Evolutionary conservation across 2,113 vertebrate species (phyloP).

Genomic region (Cyanoderma ruficeps): DNA sequence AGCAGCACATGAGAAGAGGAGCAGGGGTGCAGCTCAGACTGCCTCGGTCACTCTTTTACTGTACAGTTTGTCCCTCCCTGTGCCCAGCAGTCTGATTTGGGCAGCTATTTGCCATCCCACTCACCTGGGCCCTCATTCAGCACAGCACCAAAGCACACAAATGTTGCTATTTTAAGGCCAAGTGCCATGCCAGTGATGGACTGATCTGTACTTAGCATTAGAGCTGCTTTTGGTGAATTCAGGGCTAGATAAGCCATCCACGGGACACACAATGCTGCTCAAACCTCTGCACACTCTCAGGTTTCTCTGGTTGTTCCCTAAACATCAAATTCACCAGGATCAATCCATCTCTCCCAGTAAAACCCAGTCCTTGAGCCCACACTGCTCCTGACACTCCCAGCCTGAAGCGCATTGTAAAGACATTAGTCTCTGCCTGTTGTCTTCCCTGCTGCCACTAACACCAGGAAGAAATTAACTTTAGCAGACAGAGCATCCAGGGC

Average conservation of each 20-base stretch:
- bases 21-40: not conserved
- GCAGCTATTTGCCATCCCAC: not conserved
- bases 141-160: not conserved
- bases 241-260: not conserved
- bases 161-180: not conserved
- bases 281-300: not conserved
- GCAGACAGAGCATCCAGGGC: not conserved
- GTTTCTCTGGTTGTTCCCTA: not conserved
- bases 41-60: not conserved
- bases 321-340: not conserved
- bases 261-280: not conserved
- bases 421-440: not conserved
- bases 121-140: not conserved
- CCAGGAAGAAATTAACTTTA: not conserved
- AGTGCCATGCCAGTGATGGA: not conserved
- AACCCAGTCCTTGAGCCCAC: not conserved
- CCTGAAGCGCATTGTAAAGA: not conserved
- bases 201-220: not conserved
- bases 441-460: not conserved
- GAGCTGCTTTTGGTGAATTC: not conserved
- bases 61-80: not conserved
- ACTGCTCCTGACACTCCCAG: not conserved
- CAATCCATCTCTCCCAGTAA: not conserved
- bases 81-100: not conserved
- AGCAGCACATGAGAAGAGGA: accelerated